phyloP scores from a whole-genome alignment of 2,797 vertebrate species.

The Cyprinodon diabolis region DNA sequence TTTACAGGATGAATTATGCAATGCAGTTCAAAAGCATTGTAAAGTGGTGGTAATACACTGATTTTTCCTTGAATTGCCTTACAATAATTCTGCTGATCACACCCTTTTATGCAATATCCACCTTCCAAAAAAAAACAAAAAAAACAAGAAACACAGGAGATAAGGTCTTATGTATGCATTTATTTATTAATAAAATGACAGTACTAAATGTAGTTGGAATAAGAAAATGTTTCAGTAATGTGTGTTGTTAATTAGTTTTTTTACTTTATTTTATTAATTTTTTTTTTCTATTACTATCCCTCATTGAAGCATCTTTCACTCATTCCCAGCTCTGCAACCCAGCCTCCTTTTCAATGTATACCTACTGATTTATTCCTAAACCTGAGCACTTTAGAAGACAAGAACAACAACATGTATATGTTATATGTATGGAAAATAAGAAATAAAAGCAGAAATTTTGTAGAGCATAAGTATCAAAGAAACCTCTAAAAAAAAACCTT shows the following conservation, averaged over 20 bases:
- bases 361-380: background rate
- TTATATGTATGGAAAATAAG: too few species aligned
- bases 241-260: background rate
- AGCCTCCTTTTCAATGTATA: too few species aligned
- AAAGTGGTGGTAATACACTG: background rate
- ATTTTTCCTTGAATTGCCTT: background rate
- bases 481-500: background rate
- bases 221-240: background rate
- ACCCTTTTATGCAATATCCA: too few species aligned
- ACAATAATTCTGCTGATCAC: too few species aligned
- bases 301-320: background rate
- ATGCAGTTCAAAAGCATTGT: background rate
- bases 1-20: background rate
- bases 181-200: background rate
- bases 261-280: background rate
- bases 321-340: background rate
- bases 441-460: background rate
- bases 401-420: too few species aligned
- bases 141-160: too few species aligned
- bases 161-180: background rate
- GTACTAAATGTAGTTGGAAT: background rate
- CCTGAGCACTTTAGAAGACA: background rate
- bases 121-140: too few species aligned
- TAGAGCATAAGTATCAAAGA: background rate
- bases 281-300: background rate